These are phyloP conservation scores for Probosciger aterrimus DNA, from an alignment of 2,113 vertebrate species.

Conservation along the genomic window DNA sequence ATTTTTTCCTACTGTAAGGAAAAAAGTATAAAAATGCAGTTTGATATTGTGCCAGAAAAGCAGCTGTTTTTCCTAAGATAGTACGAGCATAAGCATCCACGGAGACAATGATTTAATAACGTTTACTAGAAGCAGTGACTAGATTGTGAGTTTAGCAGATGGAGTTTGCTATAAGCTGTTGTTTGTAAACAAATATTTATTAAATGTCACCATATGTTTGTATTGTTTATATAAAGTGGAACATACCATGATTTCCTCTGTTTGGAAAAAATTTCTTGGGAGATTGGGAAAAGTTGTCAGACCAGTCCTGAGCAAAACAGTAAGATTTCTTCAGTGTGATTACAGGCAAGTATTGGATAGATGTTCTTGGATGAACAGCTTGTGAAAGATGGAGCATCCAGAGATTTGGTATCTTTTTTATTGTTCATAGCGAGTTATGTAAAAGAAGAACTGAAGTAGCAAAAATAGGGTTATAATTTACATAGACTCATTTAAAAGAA, in stretches of 20 bases:
- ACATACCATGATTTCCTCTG: neutral
- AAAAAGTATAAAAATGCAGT: neutral
- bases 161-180: constrained; percentile 43
- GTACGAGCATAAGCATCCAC: constrained; percentile 1
- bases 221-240: constrained; percentile 59
- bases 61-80: constrained; percentile 29
- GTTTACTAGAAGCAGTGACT: constrained; percentile 43
- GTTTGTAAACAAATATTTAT: constrained; percentile 65
- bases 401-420: neutral
- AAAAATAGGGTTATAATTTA: neutral
- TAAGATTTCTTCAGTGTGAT: neutral
- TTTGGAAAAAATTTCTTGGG: neutral
- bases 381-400: neutral
- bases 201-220: constrained; percentile 66
- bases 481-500: neutral
- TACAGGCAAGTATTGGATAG: neutral
- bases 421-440: neutral
- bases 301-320: neutral
- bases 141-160: constrained; percentile 58
- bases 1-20: neutral
- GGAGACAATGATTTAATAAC: constrained; percentile 48
- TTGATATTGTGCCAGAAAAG: neutral
- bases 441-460: neutral
- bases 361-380: neutral
- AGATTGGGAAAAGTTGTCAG: neutral